Percentiles rank a stretch among this genome's conserved stretches.
Evolutionary conservation across 2,113 vertebrate genomes (phyloP).

Genomic region (Xiphophorus couchianus): DNA sequence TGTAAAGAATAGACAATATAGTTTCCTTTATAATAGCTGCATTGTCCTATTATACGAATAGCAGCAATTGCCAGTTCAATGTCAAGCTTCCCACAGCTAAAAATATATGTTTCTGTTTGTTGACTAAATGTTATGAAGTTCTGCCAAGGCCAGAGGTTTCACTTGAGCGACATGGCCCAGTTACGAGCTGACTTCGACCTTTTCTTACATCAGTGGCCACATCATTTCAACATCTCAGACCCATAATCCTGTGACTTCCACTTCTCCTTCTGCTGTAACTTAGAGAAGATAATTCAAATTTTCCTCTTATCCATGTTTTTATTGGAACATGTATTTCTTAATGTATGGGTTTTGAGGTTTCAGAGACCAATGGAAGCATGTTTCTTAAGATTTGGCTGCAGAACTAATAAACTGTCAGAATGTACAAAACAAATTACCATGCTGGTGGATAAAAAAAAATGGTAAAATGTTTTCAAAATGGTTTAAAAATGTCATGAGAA

Average conservation of each 20-base stretch:
- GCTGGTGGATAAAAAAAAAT: too few relatives aligned
- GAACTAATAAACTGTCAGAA: background rate
- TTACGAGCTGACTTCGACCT: background rate
- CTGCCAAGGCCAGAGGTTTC: background rate
- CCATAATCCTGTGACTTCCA: slow-evolving; percentile 15
- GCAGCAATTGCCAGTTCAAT: background rate
- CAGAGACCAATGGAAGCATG: background rate
- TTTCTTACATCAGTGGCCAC: background rate
- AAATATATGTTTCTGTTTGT: background rate
- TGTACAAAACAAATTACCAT: too few relatives aligned
- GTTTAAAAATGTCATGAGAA: background rate
- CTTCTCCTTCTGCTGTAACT: slow-evolving; percentile 44
- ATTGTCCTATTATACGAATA: too few relatives aligned
- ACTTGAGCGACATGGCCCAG: background rate
- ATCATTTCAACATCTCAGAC: slow-evolving; percentile 14
- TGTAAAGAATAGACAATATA: background rate
- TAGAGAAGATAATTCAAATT: background rate
- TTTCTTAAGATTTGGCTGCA: background rate
- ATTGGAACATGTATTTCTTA: background rate
- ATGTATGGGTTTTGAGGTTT: background rate
- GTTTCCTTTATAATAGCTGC: too few relatives aligned
- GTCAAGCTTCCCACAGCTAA: background rate
- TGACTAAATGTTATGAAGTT: background rate
- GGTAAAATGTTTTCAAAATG: background rate
- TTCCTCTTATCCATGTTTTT: accelerated